Conservation (phyloP, 2,888 invertebrate species). For the Dasysyrphus tricinctus region DNA sequence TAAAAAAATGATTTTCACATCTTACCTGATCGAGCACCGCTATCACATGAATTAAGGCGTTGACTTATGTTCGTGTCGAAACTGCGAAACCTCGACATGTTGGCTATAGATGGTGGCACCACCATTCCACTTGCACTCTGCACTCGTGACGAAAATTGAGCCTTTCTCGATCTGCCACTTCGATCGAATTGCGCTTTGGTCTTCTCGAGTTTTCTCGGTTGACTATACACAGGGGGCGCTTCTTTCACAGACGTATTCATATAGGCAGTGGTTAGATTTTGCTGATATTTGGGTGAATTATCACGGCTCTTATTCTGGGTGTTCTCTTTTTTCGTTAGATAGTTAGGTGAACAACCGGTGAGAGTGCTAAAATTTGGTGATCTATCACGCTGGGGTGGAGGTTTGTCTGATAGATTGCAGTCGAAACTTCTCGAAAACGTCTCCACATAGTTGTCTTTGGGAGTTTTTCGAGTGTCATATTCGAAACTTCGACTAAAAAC, state of each 20-base stretch:
- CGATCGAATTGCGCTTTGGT: conserved; percentile 80
- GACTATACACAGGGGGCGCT: conserved; percentile 81
- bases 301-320: conserved; percentile 81
- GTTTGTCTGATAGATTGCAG: conserved; percentile 81
- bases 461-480: conserved; percentile 82
- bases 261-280: conserved; percentile 80
- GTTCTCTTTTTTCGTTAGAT: conserved; percentile 82
- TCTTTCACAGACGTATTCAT: conserved; percentile 81
- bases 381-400: conserved; percentile 80
- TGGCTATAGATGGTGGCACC: conserved; percentile 76
- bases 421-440: conserved; percentile 83
- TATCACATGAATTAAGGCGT: conserved; percentile 84
- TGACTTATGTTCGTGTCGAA: conserved; percentile 85
- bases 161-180: conserved; percentile 84
- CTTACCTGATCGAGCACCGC: conserved; percentile 83
- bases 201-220: conserved; percentile 78
- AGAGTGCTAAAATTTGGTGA: conserved; percentile 82
- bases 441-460: conserved; percentile 81
- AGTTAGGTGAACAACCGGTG: conserved; percentile 83
- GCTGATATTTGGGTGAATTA: conserved; percentile 82
- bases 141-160: conserved; percentile 84
- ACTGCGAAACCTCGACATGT: conserved; percentile 87
- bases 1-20: background rate
- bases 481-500: conserved; percentile 83
- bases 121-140: conserved; percentile 74